Evolutionary conservation across 2,113 vertebrate species (phyloP).

Genomic region (Chaetodon auriga): DNA sequence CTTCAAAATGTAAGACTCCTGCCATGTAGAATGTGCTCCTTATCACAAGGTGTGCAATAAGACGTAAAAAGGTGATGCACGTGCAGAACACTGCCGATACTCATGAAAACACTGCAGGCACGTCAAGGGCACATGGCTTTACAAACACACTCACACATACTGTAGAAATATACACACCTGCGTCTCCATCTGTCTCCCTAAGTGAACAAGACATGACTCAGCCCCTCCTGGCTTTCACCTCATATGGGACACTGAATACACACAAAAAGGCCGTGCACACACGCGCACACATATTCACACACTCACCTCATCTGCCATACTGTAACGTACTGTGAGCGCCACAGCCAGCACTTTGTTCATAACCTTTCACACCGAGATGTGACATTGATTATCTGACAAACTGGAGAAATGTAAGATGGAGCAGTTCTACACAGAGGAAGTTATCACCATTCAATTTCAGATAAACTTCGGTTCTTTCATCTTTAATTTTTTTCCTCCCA

Average conservation of each 20-base stretch:
- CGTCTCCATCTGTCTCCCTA: constrained; percentile 76
- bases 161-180: constrained; percentile 67
- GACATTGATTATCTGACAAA: constrained; percentile 62
- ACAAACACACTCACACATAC: constrained; percentile 38
- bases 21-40: not conserved
- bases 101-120: constrained; percentile 13
- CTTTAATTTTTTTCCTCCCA: constrained; percentile 19
- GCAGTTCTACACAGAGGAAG: constrained; percentile 27
- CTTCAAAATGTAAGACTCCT: not conserved
- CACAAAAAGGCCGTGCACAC: constrained; percentile 29
- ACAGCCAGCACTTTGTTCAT: constrained; percentile 49
- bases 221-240: constrained; percentile 65
- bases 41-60: constrained; percentile 14
- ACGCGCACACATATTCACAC: constrained; percentile 16
- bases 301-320: constrained; percentile 27
- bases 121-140: constrained; percentile 30
- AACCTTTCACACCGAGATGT: constrained; percentile 54
- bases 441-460: constrained; percentile 39
- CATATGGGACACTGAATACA: constrained; percentile 65
- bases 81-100: constrained; percentile 13
- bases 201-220: constrained; percentile 76
- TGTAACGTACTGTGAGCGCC: constrained; percentile 37
- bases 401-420: constrained; percentile 32
- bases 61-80: constrained; percentile 1
- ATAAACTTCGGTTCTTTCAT: constrained; percentile 51